Evolutionary conservation across 2,888 invertebrate species (phyloP), one percentile per base, ranked within the genome.

Genomic region (Hirtodrosophila histrioides): DNA sequence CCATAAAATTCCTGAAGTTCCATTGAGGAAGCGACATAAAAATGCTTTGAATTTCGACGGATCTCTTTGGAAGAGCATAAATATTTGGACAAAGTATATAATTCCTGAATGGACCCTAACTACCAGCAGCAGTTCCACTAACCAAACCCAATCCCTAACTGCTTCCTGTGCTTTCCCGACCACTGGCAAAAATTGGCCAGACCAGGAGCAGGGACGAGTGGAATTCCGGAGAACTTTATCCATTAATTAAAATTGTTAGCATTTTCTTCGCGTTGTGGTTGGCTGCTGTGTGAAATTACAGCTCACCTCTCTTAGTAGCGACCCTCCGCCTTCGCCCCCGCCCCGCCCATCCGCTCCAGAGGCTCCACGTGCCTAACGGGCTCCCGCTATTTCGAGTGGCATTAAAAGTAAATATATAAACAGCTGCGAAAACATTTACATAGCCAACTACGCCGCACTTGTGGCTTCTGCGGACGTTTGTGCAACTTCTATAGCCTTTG

Each of bases 241-340:
- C 89, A 90, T 91, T 90, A 90, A 90, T 91, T 90, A 90, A 90
- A 89, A 90, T 86, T 88, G 75, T 78, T 75, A 76, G 79, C 84
- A 87, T 80, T 89, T 71, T 75, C 60, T 46, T 41, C 44, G 78
- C 75, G 50, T 61, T 63, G 66, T 55, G 83, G 88, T 83, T 84
- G 88, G 83, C 51, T 76, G 79, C 50, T 70, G 67, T 63, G 51
- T 45, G 46, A 55, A 64, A 46, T 49, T 75, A 39, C 54, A 64
- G 58, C 63, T 65, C 58, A 51, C 35, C 49, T 45, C 33, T 4
- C 2, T 3, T 27, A 27, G 17, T 17, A 17, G 17, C 27, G 6
- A 1, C 4, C 27, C n/a, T n/a, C n/a, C n/a, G n/a, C n/a, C n/a
- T n/a, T n/a, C 27, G 27, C 27, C 27, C 4, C 27, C 3, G 6